Base-by-base conservation (phyloP, 2,888 invertebrate species). In the Aporophyla lueneburgensis region DNA sequence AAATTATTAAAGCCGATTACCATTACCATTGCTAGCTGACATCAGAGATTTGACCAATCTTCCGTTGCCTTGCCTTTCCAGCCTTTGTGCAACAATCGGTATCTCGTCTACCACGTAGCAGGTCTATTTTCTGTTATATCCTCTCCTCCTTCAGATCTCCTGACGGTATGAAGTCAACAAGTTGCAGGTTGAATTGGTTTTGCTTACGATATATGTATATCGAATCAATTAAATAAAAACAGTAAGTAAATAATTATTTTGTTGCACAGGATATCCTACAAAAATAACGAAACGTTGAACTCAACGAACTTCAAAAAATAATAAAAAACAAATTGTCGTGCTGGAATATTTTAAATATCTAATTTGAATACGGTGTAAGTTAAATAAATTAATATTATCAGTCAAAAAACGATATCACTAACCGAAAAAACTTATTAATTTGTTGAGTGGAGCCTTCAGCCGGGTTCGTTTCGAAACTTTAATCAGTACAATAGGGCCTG, bases 401-500 rank as follows among this genome's bases (percentile, higher is more conserved):
- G 71, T 85, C 54, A 78, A 76, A 78, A 76, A 71, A 74, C 59
- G 80, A 83, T 76, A 75, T 56, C 56, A 80, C 19, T 69, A 68
- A 76, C 77, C 75, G 76, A 83, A 87, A 85, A 87, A 89, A 82
- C 81, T 84, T 83, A 88, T 86, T 87, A 85, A 87, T 87, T 87
- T 84, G 86, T 84, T 78, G 84, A 85, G 87, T 82, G 83, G 82
- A 86, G 86, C 77, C 70, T 85, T 76, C 70, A 56, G 58, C 59
- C 5, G 63, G 71, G 71, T 74, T 89, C 88, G 89, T 91, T 92
- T 92, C 87, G 86, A 88, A 91, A 90, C 89, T 89, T 93, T 94
- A 94, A 94, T 93, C 93, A 91, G 89, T 90, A 94, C 93, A 93
- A 94, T 93, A 92, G 91, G 91, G 91, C 89, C 90, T 88, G 89